Base-by-base conservation (phyloP, 2,113 vertebrate genomes). In the Vanacampus margaritifer region DNA sequence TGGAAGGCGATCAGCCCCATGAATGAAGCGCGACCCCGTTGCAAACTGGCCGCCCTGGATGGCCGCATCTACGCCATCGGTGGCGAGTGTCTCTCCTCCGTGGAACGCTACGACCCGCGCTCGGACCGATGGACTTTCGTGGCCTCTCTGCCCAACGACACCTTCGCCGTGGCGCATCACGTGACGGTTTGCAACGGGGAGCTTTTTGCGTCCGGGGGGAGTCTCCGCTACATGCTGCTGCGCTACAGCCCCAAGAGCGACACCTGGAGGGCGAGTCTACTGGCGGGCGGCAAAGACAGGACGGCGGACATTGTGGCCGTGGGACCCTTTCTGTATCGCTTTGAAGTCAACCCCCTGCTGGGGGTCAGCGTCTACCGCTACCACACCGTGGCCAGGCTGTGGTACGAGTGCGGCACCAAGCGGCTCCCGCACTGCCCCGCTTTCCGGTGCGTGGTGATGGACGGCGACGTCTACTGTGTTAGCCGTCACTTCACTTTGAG, bases 61-160 rank as follows among this genome's bases (percentile, higher is more conserved):
- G 95, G 95, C 13, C 86, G 86, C 78, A 80, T 99, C 66, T 98
- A 97, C 0, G 96, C 97, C 81, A 94, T 98, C 0, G 96, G 97
- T 0, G 97, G 97, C 0, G 96, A 98, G 82, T 96, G 95, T 69
- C 93, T 95, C 14, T 92, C 90, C 70, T 95, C 94, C 0, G 95
- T 97, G 11, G 97, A 99, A 61, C 84, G 93, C 17, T 98, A 98
- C 0, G 92, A 98, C 82, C 96, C 97, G 0, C 92, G 93, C 24
- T 65, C 74, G 39, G 93, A 97, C 88, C 87, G 91, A 69, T 98
- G 97, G 96, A 87, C 85, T 28, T 97, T 94, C 9, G 84, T 88
- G 0, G 93, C 95, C 0, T 92, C 95, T 0, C 90, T 98, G 28
- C 96, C 96, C 61, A 91, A 87, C 0, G 94, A 96, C 57, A 94